A percentile compares a stretch with the other conserved stretches of the same genome.
Conservation (phyloP, 1,140 invertebrate genomes). For the Semibalanus balanoides region DNA sequence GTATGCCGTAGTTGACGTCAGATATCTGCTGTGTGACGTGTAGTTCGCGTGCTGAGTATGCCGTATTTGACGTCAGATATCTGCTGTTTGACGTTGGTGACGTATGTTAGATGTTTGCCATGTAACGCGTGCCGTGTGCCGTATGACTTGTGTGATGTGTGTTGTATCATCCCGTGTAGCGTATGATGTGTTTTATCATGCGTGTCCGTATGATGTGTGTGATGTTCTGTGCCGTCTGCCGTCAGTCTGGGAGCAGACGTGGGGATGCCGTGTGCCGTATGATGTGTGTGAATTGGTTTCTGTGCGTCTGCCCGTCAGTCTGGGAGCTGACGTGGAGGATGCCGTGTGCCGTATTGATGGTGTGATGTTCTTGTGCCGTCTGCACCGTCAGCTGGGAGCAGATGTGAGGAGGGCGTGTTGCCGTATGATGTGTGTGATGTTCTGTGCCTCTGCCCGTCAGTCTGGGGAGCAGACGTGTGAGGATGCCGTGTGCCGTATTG, state of each 20-base stretch:
- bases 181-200: too few relatives aligned
- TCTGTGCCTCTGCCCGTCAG: slow-evolving; percentile 16
- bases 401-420: slow-evolving; percentile 14
- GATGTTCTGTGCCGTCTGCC: slow-evolving; percentile 16
- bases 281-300: too few relatives aligned
- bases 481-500: slow-evolving; percentile 11
- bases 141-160: slow-evolving; percentile 15
- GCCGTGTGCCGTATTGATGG: slow-evolving; percentile 15
- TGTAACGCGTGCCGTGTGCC: slow-evolving; percentile 12
- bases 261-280: slow-evolving; percentile 11
- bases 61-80: too few relatives aligned
- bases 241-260: slow-evolving; percentile 15
- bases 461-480: too few relatives aligned
- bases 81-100: too few relatives aligned
- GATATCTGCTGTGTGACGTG: too few relatives aligned
- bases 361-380: too few relatives aligned
- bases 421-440: slow-evolving; percentile 16
- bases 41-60: too few relatives aligned
- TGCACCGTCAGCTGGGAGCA: too few relatives aligned
- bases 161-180: background rate
- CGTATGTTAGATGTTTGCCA: too few relatives aligned
- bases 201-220: slow-evolving; percentile 16
- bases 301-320: too few relatives aligned
- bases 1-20: too few relatives aligned
- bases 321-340: slow-evolving; percentile 14